Evolutionary conservation across 2,888 invertebrate species (phyloP).

Genomic region (Calameuta filiformis): DNA sequence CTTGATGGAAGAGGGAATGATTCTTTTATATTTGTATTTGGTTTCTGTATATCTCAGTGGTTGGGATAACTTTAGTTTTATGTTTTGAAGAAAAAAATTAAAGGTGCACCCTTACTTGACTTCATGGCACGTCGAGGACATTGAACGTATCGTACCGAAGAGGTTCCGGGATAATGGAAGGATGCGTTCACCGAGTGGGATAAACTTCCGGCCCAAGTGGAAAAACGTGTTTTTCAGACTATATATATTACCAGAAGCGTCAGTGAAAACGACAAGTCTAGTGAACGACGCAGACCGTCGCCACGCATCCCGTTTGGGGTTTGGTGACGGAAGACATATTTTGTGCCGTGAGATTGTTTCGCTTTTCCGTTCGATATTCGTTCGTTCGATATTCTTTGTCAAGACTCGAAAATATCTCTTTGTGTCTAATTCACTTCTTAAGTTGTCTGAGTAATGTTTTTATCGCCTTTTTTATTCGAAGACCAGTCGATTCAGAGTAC

Average conservation of each 20-base stretch:
- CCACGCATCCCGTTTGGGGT: conserved; percentile 10
- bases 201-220: neutral
- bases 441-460: neutral
- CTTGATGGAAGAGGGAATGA: neutral
- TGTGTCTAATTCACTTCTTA: neutral
- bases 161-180: neutral
- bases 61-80: neutral
- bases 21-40: neutral
- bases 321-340: conserved; percentile 24
- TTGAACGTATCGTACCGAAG: neutral
- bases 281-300: conserved; percentile 18
- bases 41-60: neutral
- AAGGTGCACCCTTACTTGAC: neutral
- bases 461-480: neutral
- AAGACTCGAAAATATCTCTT: neutral
- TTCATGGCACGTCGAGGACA: neutral
- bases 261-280: neutral
- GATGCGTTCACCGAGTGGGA: neutral
- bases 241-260: neutral
- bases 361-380: neutral
- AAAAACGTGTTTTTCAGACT: neutral
- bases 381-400: neutral
- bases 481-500: neutral
- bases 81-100: neutral
- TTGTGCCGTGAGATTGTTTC: neutral